Evolutionary conservation across 2,113 vertebrate species (phyloP).

Genomic region (Cercopithecus mona): DNA sequence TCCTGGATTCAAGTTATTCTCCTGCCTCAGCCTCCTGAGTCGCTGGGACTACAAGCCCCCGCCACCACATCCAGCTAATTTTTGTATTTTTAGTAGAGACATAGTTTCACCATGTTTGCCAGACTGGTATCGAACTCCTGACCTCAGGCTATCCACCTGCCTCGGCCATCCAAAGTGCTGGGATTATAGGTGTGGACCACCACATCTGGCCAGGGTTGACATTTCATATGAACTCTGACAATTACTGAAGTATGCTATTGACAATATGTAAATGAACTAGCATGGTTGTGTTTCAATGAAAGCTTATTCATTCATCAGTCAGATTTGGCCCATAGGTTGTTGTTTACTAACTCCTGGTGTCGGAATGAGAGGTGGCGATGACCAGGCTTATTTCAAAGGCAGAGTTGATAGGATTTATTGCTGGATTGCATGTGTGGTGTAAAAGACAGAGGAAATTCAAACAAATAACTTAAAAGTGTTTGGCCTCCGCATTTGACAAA

Average conservation of each 20-base stretch:
- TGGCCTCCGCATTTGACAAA: not conserved
- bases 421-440: not conserved
- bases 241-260: not conserved
- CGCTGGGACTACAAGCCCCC: too few relatives aligned
- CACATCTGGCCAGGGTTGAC: not conserved
- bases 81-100: too few relatives aligned
- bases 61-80: too few relatives aligned
- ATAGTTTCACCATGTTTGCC: too few relatives aligned
- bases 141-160: too few relatives aligned
- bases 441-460: not conserved
- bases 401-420: not conserved
- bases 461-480: not conserved
- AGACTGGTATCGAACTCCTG: too few relatives aligned
- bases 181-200: too few relatives aligned
- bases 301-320: not conserved
- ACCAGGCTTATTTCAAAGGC: not conserved
- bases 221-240: not conserved
- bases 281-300: not conserved
- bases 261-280: not conserved
- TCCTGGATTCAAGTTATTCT: too few relatives aligned
- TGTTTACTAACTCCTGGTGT: not conserved
- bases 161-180: too few relatives aligned
- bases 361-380: too few relatives aligned
- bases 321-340: not conserved
- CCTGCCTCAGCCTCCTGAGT: too few relatives aligned